Base-by-base conservation (phyloP, 2,888 invertebrate genomes). In the Drosophila villosipedis region DNA sequence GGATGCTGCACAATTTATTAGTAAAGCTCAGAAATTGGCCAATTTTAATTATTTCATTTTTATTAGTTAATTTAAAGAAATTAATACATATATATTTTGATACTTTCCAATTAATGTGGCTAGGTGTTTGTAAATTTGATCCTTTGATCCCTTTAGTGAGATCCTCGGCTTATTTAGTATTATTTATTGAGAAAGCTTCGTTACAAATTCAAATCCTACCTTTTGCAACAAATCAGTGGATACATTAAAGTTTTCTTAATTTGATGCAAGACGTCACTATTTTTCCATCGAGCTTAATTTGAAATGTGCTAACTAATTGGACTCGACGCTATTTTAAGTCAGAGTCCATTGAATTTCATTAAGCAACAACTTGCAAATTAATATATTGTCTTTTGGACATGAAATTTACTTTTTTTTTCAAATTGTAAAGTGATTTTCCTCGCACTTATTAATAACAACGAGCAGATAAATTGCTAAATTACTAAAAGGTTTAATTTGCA, bases 1-100 rank as follows among this genome's bases (percentile, higher is more conserved):
- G 14, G 52, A 7, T 68, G 66, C 19, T 53, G 60, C 30, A 52
- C 30, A 52, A 30, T 30, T 47, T 25, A 47, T 47, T 47, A 1
- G 2, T 47, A 25, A 16, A 47, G 14, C 14, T 22, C 22, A 4
- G 22, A 47, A 22, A 22, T 47, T 25, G 14, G 25, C 25, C 9
- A 25, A 47, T 25, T 47, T 25, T 47, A 47, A 16, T 25, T 47
- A 47, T 41, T 41, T 10, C 10, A 10, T 41, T 10, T n/a, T 1
- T 41, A 10, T n/a, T n/a, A 41, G 4, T 41, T n/a, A 10, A n/a
- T n/a, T n/a, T 4, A 0, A 41, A 41, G 10, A 41, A 2, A 10
- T n/a, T 10, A 41, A n/a, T 41, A 0, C 4, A 10, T 37, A 16
- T 37, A 6, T 35, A 35, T 35, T 35, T 14, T 14, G 14, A 14